Evolutionary conservation across 2,113 vertebrate genomes (phyloP).

Genomic region (Sarotherodon lohbergeri): DNA sequence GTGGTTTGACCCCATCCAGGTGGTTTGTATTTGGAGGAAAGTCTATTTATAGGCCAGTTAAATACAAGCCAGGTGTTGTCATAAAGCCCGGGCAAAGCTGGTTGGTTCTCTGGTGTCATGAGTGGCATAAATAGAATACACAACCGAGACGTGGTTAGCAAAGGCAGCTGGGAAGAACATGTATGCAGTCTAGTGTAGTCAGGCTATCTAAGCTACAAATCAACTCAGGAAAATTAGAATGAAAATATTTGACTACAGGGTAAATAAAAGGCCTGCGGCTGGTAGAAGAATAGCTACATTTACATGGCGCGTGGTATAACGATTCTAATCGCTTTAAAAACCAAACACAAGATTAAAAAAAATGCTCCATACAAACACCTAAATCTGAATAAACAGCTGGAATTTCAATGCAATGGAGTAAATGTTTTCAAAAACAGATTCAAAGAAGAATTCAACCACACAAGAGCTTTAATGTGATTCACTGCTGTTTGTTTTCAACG

Average conservation of each 20-base stretch:
- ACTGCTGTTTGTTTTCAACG: background rate
- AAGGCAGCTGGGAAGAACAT: constrained; percentile 8
- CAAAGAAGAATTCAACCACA: background rate
- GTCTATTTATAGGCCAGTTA: constrained; percentile 64
- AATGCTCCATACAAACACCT: background rate
- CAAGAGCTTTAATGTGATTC: background rate
- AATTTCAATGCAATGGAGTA: background rate
- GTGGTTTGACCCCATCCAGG: no score
- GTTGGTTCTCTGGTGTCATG: constrained; percentile 26
- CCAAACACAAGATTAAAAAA: background rate
- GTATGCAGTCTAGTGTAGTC: background rate
- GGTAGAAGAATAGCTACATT: background rate
- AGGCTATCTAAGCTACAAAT: background rate
- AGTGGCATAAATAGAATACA: constrained; percentile 28
- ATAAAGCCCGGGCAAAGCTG: constrained; percentile 36
- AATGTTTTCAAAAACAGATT: background rate
- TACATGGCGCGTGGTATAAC: background rate
- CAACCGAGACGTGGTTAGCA: constrained; percentile 1
- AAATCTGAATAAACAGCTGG: background rate
- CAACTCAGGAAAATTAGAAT: background rate
- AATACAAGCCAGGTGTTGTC: constrained; percentile 68
- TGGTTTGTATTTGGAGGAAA: constrained; percentile 60
- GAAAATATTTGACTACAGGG: background rate
- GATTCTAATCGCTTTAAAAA: background rate
- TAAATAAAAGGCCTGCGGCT: background rate